Conservation (phyloP, 2,888 invertebrate species). For the Periphyllus acericola region DNA sequence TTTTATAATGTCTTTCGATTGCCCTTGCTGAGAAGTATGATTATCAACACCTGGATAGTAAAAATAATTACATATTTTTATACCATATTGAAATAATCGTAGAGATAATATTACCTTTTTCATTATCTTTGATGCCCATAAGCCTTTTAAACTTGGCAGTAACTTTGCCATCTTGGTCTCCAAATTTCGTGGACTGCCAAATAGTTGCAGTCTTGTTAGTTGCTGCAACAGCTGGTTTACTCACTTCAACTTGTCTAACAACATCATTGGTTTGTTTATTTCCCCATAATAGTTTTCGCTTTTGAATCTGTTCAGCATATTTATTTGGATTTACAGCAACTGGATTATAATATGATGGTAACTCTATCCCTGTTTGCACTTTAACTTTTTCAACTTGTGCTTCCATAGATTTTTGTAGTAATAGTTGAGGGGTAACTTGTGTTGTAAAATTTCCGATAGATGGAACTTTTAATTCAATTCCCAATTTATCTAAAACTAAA, state of each 20-base stretch:
- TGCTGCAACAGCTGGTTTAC: constrained; percentile 16
- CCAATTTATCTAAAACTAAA: constrained; percentile 65
- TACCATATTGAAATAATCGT: background rate
- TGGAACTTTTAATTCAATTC: constrained; percentile 65
- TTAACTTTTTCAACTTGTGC: constrained; percentile 67
- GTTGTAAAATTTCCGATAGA: constrained; percentile 18
- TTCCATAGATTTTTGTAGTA: constrained; percentile 70
- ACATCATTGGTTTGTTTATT: constrained; percentile 62
- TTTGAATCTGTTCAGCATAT: constrained; percentile 89
- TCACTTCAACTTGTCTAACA: constrained; percentile 36
- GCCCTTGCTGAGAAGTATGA: constrained; percentile 48
- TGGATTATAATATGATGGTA: constrained; percentile 81
- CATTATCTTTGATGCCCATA: constrained; percentile 88
- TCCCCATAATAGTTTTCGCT: constrained; percentile 91
- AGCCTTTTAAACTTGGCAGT: constrained; percentile 94
- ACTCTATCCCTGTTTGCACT: constrained; percentile 69
- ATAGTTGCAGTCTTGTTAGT: constrained; percentile 63
- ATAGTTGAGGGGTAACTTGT: constrained; percentile 70
- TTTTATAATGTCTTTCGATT: constrained; percentile 66
- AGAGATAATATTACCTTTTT: constrained; percentile 56
- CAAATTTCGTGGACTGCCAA: constrained; percentile 89
- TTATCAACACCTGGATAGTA: constrained; percentile 4
- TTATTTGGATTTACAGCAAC: constrained; percentile 80
- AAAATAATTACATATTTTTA: background rate
- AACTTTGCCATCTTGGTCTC: constrained; percentile 91